phyloP scores from a whole-genome alignment of 2,888 invertebrate genomes.

The Cephus pygmeus region DNA sequence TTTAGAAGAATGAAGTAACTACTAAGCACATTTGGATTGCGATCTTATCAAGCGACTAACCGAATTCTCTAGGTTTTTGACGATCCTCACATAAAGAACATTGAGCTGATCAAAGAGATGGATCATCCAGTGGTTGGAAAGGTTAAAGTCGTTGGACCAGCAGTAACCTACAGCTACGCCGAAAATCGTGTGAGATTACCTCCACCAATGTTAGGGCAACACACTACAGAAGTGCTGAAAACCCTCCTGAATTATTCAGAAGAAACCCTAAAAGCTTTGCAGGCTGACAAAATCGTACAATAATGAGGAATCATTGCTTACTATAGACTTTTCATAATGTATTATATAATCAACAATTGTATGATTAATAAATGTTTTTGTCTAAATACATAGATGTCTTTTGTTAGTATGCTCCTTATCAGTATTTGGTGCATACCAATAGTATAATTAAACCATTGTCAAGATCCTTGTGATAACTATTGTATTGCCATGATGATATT shows the following conservation, averaged over 20 bases:
- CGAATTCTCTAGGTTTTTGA: conserved; percentile 75
- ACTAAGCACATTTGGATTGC: background rate
- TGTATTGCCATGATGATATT: background rate
- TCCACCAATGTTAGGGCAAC: conserved; percentile 89
- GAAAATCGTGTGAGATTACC: conserved; percentile 77
- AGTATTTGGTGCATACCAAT: background rate
- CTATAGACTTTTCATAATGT: background rate
- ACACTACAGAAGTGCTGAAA: conserved; percentile 82
- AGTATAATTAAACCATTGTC: background rate
- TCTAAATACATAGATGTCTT: background rate
- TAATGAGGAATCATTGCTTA: conserved; percentile 37
- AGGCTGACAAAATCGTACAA: conserved; percentile 66
- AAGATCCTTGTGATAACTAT: background rate
- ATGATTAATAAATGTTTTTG: conserved; percentile 6
- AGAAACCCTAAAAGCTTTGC: conserved; percentile 70
- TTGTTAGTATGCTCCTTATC: background rate
- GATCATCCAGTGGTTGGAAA: conserved; percentile 77
- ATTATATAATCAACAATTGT: background rate
- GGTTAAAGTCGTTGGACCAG: conserved; percentile 86
- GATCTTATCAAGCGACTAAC: conserved; percentile 1
- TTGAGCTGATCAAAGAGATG: conserved; percentile 79
- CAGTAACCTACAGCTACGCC: conserved; percentile 83
- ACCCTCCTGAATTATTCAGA: conserved; percentile 74
- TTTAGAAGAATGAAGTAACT: background rate
- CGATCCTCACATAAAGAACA: conserved; percentile 85